A percentile compares a stretch with the other conserved stretches of the same genome.
phyloP scores from a whole-genome alignment of 2,113 vertebrate genomes.

The Larimichthys crocea region DNA sequence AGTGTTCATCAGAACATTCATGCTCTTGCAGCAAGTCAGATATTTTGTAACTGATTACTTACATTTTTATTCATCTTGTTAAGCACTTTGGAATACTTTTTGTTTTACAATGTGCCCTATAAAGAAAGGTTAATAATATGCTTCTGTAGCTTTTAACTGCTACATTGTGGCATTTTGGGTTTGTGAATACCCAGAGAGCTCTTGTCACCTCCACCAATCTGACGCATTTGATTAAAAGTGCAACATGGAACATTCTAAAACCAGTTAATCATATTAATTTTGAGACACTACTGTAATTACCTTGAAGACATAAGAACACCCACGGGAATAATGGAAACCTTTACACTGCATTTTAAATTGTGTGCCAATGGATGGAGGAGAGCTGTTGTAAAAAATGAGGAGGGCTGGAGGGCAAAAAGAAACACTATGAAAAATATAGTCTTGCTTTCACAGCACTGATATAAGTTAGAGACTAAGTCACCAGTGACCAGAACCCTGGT shows the following conservation, averaged over 20 bases:
- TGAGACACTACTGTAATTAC: conserved; percentile 26
- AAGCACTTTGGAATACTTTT: conserved; percentile 25
- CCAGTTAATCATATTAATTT: conserved; percentile 18
- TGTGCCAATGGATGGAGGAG: not conserved
- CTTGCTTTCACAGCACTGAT: not conserved
- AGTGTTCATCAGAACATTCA: conserved; percentile 29
- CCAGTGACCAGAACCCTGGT: not conserved
- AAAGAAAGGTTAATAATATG: conserved; percentile 56
- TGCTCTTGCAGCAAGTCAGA: conserved; percentile 9
- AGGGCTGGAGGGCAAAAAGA: not conserved
- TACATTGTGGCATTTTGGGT: conserved; percentile 33
- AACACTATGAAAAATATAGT: not conserved
- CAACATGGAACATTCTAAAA: not conserved
- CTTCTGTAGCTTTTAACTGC: conserved; percentile 19
- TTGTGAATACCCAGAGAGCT: not conserved
- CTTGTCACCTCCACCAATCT: not conserved
- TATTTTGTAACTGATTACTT: conserved; percentile 38
- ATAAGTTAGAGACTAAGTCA: not conserved
- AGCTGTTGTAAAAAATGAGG: not conserved
- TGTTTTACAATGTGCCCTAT: not conserved
- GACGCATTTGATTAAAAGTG: not conserved
- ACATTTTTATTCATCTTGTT: conserved; percentile 30
- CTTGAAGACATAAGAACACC: not conserved
- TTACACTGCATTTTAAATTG: conserved; percentile 1
- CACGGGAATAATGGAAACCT: not conserved